phyloP scores from a whole-genome alignment of 2,113 vertebrate species.

The Daubentonia madagascariensis region DNA sequence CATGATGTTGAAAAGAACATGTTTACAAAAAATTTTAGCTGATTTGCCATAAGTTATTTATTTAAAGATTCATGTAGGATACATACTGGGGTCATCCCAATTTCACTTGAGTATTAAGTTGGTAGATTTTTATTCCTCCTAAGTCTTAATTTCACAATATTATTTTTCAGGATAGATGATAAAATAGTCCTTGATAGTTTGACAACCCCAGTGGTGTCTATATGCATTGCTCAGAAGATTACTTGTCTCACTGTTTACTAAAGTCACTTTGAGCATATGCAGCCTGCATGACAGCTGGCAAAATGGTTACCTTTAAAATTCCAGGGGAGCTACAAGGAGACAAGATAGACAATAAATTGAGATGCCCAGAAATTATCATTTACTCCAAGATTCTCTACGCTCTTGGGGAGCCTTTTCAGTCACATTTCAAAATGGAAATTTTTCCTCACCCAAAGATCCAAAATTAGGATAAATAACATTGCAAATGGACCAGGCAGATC shows the following conservation, averaged over 20 bases:
- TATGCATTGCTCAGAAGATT: neutral
- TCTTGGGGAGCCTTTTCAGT: neutral
- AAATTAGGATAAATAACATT: neutral
- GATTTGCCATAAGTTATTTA: neutral
- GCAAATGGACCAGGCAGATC: neutral
- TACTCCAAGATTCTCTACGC: neutral
- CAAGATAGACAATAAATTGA: neutral
- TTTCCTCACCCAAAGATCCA: neutral
- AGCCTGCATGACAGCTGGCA: neutral
- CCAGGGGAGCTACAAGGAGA: neutral
- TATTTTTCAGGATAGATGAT: neutral
- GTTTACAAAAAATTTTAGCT: neutral
- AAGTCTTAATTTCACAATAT: neutral
- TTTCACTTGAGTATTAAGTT: constrained; percentile 22
- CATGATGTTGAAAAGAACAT: neutral
- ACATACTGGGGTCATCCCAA: neutral
- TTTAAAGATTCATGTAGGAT: neutral
- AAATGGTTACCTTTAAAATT: neutral
- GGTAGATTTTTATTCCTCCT: neutral
- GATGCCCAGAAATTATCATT: neutral
- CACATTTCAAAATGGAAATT: neutral
- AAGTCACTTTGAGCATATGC: neutral
- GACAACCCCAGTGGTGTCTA: neutral
- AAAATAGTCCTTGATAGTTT: neutral
- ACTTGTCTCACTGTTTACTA: neutral